Evolutionary conservation across 2,888 invertebrate genomes (phyloP).

Genomic region (Lissocephala sabroskyi): DNA sequence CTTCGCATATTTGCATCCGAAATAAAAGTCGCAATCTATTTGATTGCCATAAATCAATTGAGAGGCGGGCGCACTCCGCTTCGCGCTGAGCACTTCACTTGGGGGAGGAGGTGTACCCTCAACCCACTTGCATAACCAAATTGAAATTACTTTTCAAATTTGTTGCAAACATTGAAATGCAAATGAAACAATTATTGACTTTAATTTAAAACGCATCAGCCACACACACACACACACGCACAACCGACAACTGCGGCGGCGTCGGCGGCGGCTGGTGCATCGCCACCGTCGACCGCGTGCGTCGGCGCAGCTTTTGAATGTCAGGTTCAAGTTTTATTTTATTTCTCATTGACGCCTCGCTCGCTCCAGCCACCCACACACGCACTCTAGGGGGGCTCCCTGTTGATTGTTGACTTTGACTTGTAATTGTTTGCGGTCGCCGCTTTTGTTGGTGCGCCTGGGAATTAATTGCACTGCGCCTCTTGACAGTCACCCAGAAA

Average conservation of each 20-base stretch:
- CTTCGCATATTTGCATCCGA: too few relatives aligned
- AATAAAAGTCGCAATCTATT: background rate
- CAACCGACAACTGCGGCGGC: too few relatives aligned
- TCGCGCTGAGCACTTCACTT: too few relatives aligned
- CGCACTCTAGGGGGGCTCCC: conserved; percentile 20
- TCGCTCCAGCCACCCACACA: conserved; percentile 46
- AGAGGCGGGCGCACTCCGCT: background rate
- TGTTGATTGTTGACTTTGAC: conserved; percentile 51
- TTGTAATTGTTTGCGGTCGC: conserved; percentile 42
- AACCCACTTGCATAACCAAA: conserved; percentile 38
- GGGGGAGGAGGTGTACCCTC: too few relatives aligned
- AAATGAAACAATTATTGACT: conserved; percentile 39
- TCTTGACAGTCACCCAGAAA: background rate
- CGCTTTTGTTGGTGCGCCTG: conserved; percentile 10
- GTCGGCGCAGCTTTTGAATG: conserved; percentile 50
- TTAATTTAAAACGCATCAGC: conserved; percentile 61
- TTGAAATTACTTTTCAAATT: conserved; percentile 43
- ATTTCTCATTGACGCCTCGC: too few relatives aligned
- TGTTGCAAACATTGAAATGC: conserved; percentile 38
- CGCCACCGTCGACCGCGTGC: too few relatives aligned
- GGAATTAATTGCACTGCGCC: too few relatives aligned
- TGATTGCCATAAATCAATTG: background rate
- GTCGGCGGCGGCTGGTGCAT: too few relatives aligned
- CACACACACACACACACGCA: too few relatives aligned
- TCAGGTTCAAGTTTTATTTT: conserved; percentile 55